Conservation (phyloP, 2,113 vertebrate genomes). For the Gallinago undulata region DNA sequence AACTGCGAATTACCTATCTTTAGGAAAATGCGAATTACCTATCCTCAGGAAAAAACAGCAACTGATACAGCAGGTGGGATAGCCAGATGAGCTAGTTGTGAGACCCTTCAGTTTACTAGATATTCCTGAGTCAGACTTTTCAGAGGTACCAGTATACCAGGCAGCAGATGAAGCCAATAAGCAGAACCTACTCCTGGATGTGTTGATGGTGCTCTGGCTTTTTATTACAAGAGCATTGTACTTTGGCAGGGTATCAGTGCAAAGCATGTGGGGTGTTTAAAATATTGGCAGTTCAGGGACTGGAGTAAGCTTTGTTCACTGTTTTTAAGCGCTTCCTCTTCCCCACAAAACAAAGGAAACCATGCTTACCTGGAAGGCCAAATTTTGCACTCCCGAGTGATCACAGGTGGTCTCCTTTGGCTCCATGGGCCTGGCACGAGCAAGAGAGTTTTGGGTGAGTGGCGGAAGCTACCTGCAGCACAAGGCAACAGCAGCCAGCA, state of each 20-base stretch:
- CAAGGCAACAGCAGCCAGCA: neutral
- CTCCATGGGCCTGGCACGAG: neutral
- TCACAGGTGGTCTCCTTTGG: neutral
- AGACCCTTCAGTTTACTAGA: neutral
- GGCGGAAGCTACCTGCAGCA: neutral
- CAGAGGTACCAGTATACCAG: neutral
- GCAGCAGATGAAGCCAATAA: neutral
- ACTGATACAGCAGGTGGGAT: neutral
- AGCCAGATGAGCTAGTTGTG: neutral
- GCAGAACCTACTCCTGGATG: neutral
- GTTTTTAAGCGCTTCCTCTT: neutral
- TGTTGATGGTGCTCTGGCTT: neutral
- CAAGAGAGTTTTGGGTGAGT: neutral
- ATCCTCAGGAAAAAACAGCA: neutral
- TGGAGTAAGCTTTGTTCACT: neutral
- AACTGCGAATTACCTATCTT: neutral
- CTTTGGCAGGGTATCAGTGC: neutral
- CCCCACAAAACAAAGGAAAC: neutral
- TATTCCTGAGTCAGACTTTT: neutral
- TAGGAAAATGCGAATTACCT: neutral
- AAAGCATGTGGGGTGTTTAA: neutral
- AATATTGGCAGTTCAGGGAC: neutral
- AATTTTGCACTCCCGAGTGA: slow-evolving; percentile 25
- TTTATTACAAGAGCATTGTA: neutral
- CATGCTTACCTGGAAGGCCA: slow-evolving; percentile 68